A percentile compares a stretch with the other conserved stretches of the same genome.
Evolutionary conservation across 23 tunicate species (phyloP).

Genomic region (Botrylloides violaceus): DNA sequence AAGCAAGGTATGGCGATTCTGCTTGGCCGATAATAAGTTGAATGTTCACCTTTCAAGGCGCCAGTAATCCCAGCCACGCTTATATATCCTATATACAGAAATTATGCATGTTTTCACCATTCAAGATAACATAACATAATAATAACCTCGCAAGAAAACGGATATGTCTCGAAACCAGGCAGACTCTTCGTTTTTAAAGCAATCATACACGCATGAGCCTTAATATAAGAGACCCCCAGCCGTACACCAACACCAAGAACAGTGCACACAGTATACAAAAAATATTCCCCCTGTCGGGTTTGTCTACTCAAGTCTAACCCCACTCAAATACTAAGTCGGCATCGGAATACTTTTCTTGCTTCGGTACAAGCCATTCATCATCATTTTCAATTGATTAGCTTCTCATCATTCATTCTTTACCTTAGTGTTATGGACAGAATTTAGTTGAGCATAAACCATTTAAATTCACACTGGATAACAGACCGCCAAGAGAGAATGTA

Average conservation of each 20-base stretch:
- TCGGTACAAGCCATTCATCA: not conserved
- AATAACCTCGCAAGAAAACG: not conserved
- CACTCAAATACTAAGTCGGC: too few relatives aligned
- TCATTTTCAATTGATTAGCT: not conserved
- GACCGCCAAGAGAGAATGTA: not conserved
- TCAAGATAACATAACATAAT: not conserved
- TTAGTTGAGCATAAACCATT: not conserved
- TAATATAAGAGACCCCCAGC: too few relatives aligned
- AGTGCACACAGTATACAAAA: too few relatives aligned
- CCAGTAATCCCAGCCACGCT: not conserved
- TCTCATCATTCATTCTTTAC: not conserved
- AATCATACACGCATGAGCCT: too few relatives aligned
- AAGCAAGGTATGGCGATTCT: not conserved
- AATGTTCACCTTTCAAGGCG: not conserved
- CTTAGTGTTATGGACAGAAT: not conserved
- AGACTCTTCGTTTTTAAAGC: not conserved
- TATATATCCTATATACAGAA: too few relatives aligned
- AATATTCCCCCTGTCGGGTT: too few relatives aligned
- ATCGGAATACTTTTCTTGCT: too few relatives aligned
- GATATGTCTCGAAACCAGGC: not conserved
- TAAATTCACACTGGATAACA: not conserved
- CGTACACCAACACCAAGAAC: too few relatives aligned
- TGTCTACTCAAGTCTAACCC: too few relatives aligned
- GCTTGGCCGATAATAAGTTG: not conserved
- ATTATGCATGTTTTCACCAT: not conserved